Evolutionary conservation across 2,113 vertebrate species (phyloP).

Genomic region (Myotis davidii): DNA sequence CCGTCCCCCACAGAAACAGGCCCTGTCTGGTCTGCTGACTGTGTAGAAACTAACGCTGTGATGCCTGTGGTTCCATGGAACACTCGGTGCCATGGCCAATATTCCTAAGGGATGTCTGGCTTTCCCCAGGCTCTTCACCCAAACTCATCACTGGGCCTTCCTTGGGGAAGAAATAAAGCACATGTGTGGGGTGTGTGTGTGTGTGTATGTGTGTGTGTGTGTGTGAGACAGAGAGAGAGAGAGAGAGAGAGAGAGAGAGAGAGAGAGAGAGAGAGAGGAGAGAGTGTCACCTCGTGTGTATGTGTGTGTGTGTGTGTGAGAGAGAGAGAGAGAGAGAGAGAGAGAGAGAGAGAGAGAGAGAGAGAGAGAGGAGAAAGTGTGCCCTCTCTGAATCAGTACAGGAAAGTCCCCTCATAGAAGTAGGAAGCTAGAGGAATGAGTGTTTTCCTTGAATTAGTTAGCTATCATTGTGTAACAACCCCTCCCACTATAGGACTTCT

Average conservation of each 20-base stretch:
- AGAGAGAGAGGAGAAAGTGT: too few species aligned
- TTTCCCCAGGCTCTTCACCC: neutral
- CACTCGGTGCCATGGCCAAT: neutral
- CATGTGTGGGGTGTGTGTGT: neutral
- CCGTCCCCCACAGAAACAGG: neutral
- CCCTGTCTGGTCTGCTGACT: neutral
- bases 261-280: too few species aligned
- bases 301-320: too few species aligned
- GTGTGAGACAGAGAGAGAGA: neutral
- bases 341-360: too few species aligned
- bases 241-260: neutral
- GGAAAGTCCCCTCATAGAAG: neutral
- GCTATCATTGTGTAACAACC: neutral
- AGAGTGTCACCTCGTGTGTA: neutral
- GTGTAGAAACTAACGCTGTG: neutral
- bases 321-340: too few species aligned
- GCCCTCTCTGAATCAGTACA: neutral
- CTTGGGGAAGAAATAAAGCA: neutral
- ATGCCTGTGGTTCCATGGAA: neutral
- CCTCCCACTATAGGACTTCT: neutral
- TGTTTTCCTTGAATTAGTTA: neutral
- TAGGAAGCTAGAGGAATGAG: neutral
- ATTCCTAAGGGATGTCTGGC: too few species aligned
- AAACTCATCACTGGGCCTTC: neutral
- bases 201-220: too few species aligned